These are phyloP conservation scores for Nasalis larvatus DNA, from an alignment of 2,113 vertebrate species.

Conservation along the genomic window DNA sequence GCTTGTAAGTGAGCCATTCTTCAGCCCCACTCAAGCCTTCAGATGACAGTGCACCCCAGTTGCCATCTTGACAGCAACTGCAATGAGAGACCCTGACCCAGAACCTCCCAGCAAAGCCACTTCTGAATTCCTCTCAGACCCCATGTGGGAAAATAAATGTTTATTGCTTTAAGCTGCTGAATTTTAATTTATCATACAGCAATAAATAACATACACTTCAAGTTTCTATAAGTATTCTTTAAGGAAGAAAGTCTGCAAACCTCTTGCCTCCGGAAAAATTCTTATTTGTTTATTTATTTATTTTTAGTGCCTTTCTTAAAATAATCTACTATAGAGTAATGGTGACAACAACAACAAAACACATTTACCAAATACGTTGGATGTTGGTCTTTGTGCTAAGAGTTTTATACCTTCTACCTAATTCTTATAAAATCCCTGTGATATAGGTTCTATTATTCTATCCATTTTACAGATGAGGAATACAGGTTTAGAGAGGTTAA, in stretches of 20 bases:
- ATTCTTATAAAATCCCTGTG: not conserved
- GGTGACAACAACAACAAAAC: not conserved
- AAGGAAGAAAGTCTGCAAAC: not conserved
- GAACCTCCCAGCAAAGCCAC: not conserved
- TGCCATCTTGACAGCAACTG: not conserved
- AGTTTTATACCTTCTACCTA: not conserved
- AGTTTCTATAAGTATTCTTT: not conserved
- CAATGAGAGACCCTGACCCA: not conserved
- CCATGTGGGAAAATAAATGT: not conserved
- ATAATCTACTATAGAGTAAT: not conserved
- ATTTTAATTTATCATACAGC: not conserved
- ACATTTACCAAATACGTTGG: not conserved
- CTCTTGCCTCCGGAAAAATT: not conserved
- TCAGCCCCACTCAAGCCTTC: not conserved
- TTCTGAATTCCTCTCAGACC: not conserved
- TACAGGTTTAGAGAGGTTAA: not conserved
- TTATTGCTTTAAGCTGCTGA: not conserved
- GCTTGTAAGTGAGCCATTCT: not conserved
- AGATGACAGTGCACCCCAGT: not conserved
- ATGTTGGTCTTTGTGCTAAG: not conserved
- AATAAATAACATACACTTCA: not conserved
- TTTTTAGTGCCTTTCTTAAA: conserved; percentile 9
- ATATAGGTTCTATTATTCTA: not conserved
- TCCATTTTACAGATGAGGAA: not conserved
- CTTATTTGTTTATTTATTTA: not conserved